phyloP scores from a whole-genome alignment of 2,797 vertebrate species.

The Oreochromis mossambicus region DNA sequence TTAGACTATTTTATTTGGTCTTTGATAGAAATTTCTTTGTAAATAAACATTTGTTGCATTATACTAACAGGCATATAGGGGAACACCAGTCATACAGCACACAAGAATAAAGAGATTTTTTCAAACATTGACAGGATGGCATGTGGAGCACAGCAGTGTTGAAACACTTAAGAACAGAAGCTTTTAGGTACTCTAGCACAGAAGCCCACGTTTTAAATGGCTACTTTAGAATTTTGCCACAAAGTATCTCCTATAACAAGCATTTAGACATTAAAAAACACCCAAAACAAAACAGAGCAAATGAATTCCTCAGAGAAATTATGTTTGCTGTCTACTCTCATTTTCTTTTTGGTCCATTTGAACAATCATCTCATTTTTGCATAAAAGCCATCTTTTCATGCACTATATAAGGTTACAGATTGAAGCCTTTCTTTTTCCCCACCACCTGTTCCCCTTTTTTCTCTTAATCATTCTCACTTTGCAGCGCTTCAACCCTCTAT shows the following conservation, averaged over 20 bases:
- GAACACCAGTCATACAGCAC: slow-evolving; percentile 40
- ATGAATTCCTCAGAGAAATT: slow-evolving; percentile 6
- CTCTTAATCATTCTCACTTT: neutral
- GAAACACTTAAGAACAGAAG: neutral
- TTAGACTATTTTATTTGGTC: slow-evolving; percentile 43
- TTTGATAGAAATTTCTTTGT: slow-evolving; percentile 55
- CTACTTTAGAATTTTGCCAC: slow-evolving; percentile 34
- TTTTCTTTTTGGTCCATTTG: slow-evolving; percentile 8
- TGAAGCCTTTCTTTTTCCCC: neutral
- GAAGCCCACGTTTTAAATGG: slow-evolving; percentile 46
- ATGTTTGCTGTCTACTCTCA: neutral
- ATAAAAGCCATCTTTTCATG: slow-evolving; percentile 39
- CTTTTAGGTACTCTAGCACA: slow-evolving; percentile 32
- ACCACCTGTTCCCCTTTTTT: neutral
- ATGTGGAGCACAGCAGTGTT: slow-evolving; percentile 40
- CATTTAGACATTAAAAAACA: slow-evolving; percentile 16
- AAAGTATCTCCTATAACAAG: slow-evolving; percentile 13
- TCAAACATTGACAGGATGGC: slow-evolving; percentile 18
- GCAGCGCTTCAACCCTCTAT: neutral
- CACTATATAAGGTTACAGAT: slow-evolving; percentile 2
- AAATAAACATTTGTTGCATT: slow-evolving; percentile 60
- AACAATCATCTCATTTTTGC: slow-evolving; percentile 14
- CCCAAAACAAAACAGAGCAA: neutral
- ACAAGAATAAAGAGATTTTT: slow-evolving; percentile 26
- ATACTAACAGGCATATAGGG: slow-evolving; percentile 50